Evolutionary conservation across 2,888 invertebrate genomes (phyloP).

Genomic region (Oscheius sp.): DNA sequence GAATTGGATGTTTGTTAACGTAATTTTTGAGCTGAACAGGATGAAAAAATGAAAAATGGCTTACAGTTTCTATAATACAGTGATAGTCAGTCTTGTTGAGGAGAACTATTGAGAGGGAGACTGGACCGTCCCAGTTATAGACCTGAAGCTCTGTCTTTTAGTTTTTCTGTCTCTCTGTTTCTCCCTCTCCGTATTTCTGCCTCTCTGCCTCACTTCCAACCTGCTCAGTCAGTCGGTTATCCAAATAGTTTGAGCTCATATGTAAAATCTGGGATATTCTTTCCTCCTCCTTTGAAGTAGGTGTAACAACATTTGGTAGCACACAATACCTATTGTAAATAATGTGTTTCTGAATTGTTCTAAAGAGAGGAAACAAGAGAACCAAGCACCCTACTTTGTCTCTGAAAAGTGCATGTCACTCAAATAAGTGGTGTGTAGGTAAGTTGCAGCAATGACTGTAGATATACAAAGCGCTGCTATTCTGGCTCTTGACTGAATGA

Average conservation of each 20-base stretch:
- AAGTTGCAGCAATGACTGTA: no score
- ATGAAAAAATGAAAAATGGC: neutral
- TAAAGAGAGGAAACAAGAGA: no score
- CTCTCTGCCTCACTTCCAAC: neutral
- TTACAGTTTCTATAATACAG: constrained; percentile 24
- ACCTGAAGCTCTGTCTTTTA: constrained; percentile 11
- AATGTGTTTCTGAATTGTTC: neutral
- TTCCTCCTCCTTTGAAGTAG: neutral
- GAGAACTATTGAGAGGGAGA: constrained; percentile 26
- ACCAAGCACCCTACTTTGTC: no score
- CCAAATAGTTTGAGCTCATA: constrained; percentile 15
- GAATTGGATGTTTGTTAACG: neutral
- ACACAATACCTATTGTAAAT: constrained; percentile 7
- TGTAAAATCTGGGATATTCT: constrained; percentile 26
- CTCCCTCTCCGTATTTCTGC: no score
- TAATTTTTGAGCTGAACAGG: neutral
- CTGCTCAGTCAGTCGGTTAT: constrained; percentile 13
- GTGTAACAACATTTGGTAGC: neutral
- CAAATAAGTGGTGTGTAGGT: no score
- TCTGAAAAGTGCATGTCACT: no score
- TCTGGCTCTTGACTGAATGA: no score
- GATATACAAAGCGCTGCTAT: no score
- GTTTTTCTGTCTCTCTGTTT: no score
- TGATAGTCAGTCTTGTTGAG: neutral
- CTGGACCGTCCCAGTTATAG: constrained; percentile 34